Percentiles rank a stretch among this genome's conserved stretches.
Conservation (phyloP, 1,140 invertebrate genomes). For the Maconellicoccus hirsutus region DNA sequence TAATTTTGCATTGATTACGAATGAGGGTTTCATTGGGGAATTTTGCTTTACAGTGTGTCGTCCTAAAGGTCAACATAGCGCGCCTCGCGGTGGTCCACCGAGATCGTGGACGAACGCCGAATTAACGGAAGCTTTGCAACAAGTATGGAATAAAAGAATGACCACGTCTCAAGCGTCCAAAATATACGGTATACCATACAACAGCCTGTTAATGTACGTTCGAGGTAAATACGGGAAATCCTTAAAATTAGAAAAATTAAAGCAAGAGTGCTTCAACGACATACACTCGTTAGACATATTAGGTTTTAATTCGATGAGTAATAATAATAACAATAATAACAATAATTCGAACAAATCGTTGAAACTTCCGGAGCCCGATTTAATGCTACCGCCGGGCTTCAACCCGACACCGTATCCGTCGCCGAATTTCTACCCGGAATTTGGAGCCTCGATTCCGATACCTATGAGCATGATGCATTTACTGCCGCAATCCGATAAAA, state of each 20-base stretch:
- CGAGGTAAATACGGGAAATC: slow-evolving; percentile 84
- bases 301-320: slow-evolving; percentile 45
- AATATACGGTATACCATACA: slow-evolving; percentile 83
- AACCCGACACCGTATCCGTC: slow-evolving; percentile 46
- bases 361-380: slow-evolving; percentile 37
- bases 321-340: slow-evolving; percentile 55
- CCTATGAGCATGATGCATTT: slow-evolving; percentile 71
- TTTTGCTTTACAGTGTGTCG: slow-evolving; percentile 41
- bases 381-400: slow-evolving; percentile 39
- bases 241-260: slow-evolving; percentile 69
- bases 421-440: slow-evolving; percentile 62
- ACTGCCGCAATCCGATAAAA: slow-evolving; percentile 43
- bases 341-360: slow-evolving; percentile 57
- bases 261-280: slow-evolving; percentile 72
- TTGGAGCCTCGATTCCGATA: slow-evolving; percentile 60
- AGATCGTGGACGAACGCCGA: slow-evolving; percentile 83
- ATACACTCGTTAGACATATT: slow-evolving; percentile 50
- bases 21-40: slow-evolving; percentile 20
- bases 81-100: slow-evolving; percentile 72
- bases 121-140: slow-evolving; percentile 72
- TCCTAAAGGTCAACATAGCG: slow-evolving; percentile 77
- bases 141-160: slow-evolving; percentile 89
- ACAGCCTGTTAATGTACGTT: slow-evolving; percentile 81
- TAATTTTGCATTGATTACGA: not conserved
- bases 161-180: slow-evolving; percentile 82